These are phyloP conservation scores for Carlito syrichta DNA, from an alignment of 2,113 vertebrate species.

Conservation along the genomic window DNA sequence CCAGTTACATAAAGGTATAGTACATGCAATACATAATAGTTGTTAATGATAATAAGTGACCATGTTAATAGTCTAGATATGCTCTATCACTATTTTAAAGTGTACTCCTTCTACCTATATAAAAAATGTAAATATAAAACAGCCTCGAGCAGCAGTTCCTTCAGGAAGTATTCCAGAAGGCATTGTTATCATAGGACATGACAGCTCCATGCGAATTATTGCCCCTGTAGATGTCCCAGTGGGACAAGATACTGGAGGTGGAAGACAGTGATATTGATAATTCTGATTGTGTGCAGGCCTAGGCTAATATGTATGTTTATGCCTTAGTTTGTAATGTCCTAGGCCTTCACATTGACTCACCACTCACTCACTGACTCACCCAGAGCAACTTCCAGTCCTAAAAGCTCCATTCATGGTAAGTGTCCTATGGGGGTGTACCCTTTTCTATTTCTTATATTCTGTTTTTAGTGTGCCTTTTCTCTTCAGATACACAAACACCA, in stretches of 20 bases:
- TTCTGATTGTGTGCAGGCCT: not conserved
- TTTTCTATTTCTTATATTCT: not conserved
- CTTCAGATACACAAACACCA: not conserved
- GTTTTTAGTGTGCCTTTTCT: not conserved
- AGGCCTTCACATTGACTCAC: not conserved
- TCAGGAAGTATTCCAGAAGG: not conserved
- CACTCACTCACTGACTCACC: not conserved
- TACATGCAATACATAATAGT: not conserved
- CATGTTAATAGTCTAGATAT: not conserved
- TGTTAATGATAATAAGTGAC: not conserved
- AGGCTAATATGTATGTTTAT: not conserved
- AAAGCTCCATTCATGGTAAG: not conserved
- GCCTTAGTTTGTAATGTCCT: not conserved
- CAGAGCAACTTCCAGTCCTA: not conserved
- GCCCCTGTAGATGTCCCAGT: not conserved
- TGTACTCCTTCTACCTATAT: not conserved
- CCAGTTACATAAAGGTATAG: not conserved
- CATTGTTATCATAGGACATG: not conserved
- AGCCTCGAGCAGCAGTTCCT: not conserved
- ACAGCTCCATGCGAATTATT: not conserved
- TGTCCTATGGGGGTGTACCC: not conserved
- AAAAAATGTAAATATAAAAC: not conserved
- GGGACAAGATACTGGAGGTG: not conserved
- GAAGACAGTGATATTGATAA: not conserved
- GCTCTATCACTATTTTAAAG: not conserved